phyloP scores from a whole-genome alignment of 1,140 invertebrate species.

The Druon quercuslanigerum region DNA sequence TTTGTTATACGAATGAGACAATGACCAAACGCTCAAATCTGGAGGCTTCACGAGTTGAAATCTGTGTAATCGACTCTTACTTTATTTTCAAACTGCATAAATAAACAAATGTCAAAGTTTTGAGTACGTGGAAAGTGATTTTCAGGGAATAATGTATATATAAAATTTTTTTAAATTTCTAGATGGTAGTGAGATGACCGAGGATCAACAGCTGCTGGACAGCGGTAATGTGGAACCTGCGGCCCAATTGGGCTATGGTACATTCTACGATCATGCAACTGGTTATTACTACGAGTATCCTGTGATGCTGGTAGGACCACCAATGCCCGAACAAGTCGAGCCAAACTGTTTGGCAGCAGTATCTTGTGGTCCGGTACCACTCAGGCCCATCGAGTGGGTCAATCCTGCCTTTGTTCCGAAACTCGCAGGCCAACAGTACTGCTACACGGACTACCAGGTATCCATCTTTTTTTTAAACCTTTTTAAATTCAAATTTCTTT shows the following conservation, averaged over 20 bases:
- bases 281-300: constrained; percentile 73
- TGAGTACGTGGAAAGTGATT: too few relatives aligned
- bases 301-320: constrained; percentile 69
- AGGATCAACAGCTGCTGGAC: constrained; percentile 70
- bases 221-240: constrained; percentile 52
- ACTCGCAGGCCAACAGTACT: constrained; percentile 65
- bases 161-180: too few relatives aligned
- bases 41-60: too few relatives aligned
- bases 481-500: not conserved
- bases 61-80: too few relatives aligned
- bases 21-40: too few relatives aligned
- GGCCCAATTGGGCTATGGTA: constrained; percentile 64
- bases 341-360: constrained; percentile 69
- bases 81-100: too few relatives aligned
- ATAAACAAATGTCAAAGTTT: too few relatives aligned
- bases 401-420: constrained; percentile 72
- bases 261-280: constrained; percentile 67
- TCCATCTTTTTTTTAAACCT: not conserved
- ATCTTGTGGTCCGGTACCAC: constrained; percentile 71
- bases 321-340: constrained; percentile 62
- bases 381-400: constrained; percentile 75
- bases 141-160: not conserved
- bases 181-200: constrained; percentile 71
- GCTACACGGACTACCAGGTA: constrained; percentile 70
- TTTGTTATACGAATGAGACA: too few relatives aligned